phyloP scores from a whole-genome alignment of 2,797 vertebrate genomes.

The Heliangelus exortis region DNA sequence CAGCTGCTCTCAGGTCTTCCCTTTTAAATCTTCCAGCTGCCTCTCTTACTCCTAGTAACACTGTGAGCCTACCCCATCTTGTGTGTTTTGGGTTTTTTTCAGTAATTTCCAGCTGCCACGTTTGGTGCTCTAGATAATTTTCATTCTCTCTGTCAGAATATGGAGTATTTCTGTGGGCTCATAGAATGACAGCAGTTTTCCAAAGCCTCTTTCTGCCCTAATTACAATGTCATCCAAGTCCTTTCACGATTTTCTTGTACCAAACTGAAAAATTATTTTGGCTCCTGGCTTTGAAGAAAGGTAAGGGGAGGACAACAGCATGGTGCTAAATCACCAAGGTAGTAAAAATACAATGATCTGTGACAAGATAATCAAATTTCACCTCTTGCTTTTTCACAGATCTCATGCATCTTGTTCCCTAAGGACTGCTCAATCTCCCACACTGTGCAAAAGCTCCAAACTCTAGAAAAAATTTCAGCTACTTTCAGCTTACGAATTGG shows the following conservation, averaged over 20 bases:
- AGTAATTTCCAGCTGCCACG: constrained; percentile 73
- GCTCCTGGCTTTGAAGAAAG: not conserved
- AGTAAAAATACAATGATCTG: not conserved
- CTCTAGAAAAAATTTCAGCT: constrained; percentile 6
- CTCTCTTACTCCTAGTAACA: constrained; percentile 51
- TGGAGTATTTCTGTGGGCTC: constrained; percentile 15
- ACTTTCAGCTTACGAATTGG: not conserved
- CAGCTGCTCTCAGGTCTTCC: constrained; percentile 65
- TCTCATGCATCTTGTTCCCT: not conserved
- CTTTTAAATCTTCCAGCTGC: constrained; percentile 75
- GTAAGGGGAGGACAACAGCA: not conserved
- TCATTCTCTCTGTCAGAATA: constrained; percentile 42
- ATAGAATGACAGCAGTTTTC: constrained; percentile 21
- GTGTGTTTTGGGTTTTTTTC: not conserved
- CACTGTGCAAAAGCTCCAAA: not conserved
- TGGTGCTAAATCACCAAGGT: not conserved
- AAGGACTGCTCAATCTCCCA: not conserved
- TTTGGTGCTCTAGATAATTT: constrained; percentile 58
- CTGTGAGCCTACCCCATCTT: constrained; percentile 36
- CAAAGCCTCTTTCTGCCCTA: constrained; percentile 18
- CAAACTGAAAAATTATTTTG: not conserved
- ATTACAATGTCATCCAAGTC: not conserved
- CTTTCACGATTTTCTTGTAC: not conserved
- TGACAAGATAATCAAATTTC: not conserved
- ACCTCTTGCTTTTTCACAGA: not conserved